Percentiles rank a stretch among this genome's conserved stretches.
phyloP scores from a whole-genome alignment of 2,113 vertebrate species.

The Elanus axillaris region DNA sequence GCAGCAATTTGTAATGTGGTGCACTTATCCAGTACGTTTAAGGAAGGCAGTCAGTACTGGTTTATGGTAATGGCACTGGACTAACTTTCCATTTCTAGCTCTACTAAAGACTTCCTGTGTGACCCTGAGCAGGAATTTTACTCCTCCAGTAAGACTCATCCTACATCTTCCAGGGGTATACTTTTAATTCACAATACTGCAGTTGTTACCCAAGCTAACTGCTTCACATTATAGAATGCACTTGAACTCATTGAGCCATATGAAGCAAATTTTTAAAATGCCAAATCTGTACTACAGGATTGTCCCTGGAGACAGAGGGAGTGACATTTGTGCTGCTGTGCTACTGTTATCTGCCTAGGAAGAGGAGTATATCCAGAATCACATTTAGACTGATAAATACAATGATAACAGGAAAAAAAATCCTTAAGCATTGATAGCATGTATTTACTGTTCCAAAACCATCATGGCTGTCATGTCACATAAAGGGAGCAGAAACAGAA shows the following conservation, averaged over 20 bases:
- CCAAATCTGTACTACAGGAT: constrained; percentile 13
- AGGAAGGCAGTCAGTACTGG: background rate
- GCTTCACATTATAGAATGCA: constrained; percentile 14
- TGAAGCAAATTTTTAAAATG: constrained; percentile 52
- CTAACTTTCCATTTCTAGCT: background rate
- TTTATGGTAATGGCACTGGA: background rate
- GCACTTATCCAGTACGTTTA: background rate
- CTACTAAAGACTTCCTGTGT: background rate
- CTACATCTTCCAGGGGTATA: no score
- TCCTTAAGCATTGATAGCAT: constrained; percentile 45
- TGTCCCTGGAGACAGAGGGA: constrained; percentile 30
- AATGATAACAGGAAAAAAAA: constrained; percentile 29
- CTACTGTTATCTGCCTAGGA: constrained; percentile 20
- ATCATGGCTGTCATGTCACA: constrained; percentile 50
- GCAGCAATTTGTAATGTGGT: background rate
- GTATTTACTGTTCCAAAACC: constrained; percentile 52
- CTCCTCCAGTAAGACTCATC: background rate
- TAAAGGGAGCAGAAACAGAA: constrained; percentile 51
- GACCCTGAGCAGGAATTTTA: background rate
- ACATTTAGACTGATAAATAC: constrained; percentile 64
- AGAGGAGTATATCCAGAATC: constrained; percentile 20
- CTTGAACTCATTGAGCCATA: constrained; percentile 46
- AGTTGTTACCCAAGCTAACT: constrained; percentile 29
- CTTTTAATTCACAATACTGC: no score
- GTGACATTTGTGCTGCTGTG: constrained; percentile 44